Conservation (phyloP, 2,888 invertebrate species). For the Heteromyza rotundicornis region DNA sequence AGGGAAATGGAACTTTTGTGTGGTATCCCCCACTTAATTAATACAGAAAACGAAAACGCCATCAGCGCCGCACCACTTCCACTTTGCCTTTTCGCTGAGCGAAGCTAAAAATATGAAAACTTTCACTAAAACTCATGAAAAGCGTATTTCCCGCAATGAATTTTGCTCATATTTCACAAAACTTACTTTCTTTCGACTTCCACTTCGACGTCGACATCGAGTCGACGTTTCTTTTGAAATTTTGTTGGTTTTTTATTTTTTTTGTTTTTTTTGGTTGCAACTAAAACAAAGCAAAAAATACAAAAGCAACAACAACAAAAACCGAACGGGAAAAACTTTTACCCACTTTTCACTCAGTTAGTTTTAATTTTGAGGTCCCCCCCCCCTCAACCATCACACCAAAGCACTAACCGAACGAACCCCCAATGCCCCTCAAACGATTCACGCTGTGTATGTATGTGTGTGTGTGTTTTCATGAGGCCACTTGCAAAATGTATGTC, state of each 20-base stretch:
- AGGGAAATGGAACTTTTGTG: too few species aligned
- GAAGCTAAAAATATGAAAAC: conserved; percentile 3
- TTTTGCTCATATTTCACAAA: conserved; percentile 51
- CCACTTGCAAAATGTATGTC: conserved; percentile 56
- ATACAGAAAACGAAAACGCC: too few species aligned
- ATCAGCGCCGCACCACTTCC: background rate
- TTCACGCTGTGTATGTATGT: background rate
- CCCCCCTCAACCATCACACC: too few species aligned
- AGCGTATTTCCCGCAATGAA: conserved; percentile 47
- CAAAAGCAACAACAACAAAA: too few species aligned
- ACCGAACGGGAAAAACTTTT: background rate
- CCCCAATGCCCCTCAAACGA: background rate
- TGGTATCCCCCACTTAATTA: too few species aligned
- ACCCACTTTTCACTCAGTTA: conserved; percentile 1
- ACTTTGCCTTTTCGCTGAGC: too few species aligned
- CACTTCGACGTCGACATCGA: too few species aligned
- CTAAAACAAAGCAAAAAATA: too few species aligned
- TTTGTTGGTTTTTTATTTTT: background rate
- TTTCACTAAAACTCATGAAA: background rate
- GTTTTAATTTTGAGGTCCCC: conserved; percentile 5
- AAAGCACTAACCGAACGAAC: background rate
- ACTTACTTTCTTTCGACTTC: too few species aligned
- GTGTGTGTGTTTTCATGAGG: conserved; percentile 37
- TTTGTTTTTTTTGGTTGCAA: background rate
- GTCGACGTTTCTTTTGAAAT: background rate